phyloP scores from a whole-genome alignment of 1,140 invertebrate species.

The Platyura marginata region DNA sequence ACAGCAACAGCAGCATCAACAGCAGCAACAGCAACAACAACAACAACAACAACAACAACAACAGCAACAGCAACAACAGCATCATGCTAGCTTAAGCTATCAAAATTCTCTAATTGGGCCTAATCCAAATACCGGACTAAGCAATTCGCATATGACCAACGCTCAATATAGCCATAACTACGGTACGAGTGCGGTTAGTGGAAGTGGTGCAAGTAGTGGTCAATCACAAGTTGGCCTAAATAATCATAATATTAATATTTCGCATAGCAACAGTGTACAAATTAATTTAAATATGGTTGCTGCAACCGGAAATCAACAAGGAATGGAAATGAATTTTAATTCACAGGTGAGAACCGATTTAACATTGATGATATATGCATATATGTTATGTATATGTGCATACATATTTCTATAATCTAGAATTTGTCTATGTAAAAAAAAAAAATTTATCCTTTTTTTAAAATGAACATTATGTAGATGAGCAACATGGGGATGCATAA shows the following conservation, averaged over 20 bases:
- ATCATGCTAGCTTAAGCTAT: conserved; percentile 5
- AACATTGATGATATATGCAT: too few relatives aligned
- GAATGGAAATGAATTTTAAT: conserved; percentile 23
- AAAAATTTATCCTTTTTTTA: not conserved
- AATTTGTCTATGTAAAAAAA: too few relatives aligned
- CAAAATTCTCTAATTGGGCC: not conserved
- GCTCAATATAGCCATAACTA: not conserved
- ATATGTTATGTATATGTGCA: too few relatives aligned
- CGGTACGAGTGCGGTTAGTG: not conserved
- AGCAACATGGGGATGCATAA: conserved; percentile 14
- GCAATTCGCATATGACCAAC: not conserved
- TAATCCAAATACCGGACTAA: not conserved
- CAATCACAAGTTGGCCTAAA: conserved; percentile 6
- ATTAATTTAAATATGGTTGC: conserved; percentile 9
- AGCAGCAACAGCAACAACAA: conserved; percentile 14
- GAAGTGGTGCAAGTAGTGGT: not conserved
- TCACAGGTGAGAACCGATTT: conserved; percentile 19
- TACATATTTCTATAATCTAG: not conserved
- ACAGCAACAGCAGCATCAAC: conserved; percentile 7
- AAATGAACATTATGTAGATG: conserved; percentile 1
- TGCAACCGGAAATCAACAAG: conserved; percentile 8
- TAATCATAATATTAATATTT: not conserved
- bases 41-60: not conserved
- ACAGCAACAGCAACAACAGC: conserved; percentile 13
- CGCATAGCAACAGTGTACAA: not conserved